These are phyloP conservation scores for Drosophila subquinaria DNA, from an alignment of 2,888 invertebrate species.

Conservation along the genomic window DNA sequence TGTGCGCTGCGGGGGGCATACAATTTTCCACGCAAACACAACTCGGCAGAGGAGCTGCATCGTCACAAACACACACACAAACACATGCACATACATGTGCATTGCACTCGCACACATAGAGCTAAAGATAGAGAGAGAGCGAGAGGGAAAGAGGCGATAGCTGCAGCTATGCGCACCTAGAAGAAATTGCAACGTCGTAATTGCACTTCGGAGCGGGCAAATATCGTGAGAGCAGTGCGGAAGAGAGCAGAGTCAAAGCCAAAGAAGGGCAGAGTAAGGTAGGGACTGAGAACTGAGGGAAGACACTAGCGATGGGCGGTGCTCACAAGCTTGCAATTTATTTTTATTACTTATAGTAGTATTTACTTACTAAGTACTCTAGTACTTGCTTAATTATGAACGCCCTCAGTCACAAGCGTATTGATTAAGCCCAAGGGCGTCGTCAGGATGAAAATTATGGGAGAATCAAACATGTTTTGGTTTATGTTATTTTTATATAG, in stretches of 20 bases:
- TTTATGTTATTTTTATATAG: too few relatives aligned
- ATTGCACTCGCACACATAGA: conserved; percentile 9
- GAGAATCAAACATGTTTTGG: too few relatives aligned
- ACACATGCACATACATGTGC: neutral
- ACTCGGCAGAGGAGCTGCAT: conserved; percentile 67
- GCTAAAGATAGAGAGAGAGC: conserved; percentile 49
- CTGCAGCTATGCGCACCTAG: conserved; percentile 73
- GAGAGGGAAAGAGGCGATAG: conserved; percentile 40
- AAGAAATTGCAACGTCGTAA: conserved; percentile 76
- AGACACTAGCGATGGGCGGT: conserved; percentile 24
- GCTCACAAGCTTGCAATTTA: conserved; percentile 30
- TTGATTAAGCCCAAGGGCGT: neutral
- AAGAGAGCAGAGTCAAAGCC: neutral
- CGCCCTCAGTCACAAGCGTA: neutral
- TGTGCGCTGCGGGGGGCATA: conserved; percentile 62
- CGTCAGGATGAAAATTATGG: too few relatives aligned
- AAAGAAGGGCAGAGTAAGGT: neutral
- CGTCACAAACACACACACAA: conserved; percentile 41
- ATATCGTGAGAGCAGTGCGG: conserved; percentile 7
- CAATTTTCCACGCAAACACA: conserved; percentile 71
- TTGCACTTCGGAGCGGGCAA: conserved; percentile 43
- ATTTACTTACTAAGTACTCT: conserved; percentile 16
- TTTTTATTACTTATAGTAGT: conserved; percentile 15
- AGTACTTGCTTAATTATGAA: conserved; percentile 23
- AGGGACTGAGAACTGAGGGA: neutral